These are phyloP conservation scores for Sarcophaga peregrina DNA, from an alignment of 1,140 invertebrate species.

Conservation along the genomic window DNA sequence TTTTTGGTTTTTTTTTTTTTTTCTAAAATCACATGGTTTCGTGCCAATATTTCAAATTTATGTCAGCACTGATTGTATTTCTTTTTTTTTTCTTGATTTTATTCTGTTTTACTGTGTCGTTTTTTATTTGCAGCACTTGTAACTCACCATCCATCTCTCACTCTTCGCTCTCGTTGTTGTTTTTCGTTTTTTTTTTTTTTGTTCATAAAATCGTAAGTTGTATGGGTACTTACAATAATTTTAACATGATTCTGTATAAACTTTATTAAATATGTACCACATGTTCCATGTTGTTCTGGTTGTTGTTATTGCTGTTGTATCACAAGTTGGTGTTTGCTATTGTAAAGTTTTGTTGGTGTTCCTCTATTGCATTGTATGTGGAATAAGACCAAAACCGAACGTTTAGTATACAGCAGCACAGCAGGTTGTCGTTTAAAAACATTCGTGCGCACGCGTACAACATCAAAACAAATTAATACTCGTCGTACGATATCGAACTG, in stretches of 20 bases:
- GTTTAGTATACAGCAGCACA: slow-evolving; percentile 40
- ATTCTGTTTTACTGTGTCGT: not conserved
- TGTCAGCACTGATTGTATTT: slow-evolving; percentile 49
- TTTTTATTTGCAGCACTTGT: not conserved
- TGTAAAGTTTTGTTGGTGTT: not conserved
- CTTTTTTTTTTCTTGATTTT: not conserved
- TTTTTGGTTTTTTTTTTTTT: too few relatives aligned
- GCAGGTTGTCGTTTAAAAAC: slow-evolving; percentile 45
- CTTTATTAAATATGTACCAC: slow-evolving; percentile 13
- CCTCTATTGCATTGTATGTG: not conserved
- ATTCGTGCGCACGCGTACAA: slow-evolving; percentile 63
- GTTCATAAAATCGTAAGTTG: not conserved
- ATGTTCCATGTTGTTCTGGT: not conserved
- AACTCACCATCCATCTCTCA: not conserved
- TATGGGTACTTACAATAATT: slow-evolving; percentile 30
- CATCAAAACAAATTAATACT: slow-evolving; percentile 63
- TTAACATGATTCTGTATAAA: slow-evolving; percentile 29
- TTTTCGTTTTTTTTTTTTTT: too few relatives aligned
- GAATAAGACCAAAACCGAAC: not conserved
- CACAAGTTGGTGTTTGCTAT: not conserved
- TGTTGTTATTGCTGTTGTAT: not conserved
- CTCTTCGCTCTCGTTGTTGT: not conserved
- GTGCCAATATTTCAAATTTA: slow-evolving; percentile 64
- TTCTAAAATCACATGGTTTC: slow-evolving; percentile 36
- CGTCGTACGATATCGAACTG: slow-evolving; percentile 54